Base-by-base conservation (phyloP, 2,888 invertebrate genomes). In the Carabus problematicus region DNA sequence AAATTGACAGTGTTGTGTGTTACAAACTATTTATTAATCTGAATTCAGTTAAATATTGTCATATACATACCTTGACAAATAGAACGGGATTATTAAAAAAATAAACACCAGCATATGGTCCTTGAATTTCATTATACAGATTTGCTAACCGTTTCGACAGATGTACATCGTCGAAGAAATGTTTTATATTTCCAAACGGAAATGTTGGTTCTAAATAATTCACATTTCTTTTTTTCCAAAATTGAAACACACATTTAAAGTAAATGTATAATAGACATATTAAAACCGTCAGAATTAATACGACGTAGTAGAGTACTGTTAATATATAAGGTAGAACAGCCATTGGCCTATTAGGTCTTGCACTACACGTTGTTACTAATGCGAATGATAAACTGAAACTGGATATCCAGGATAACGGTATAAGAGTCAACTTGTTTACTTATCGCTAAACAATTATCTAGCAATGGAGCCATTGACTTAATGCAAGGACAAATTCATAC, bases 41-140 rank as follows among this genome's bases (percentile, higher is more conserved):
- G 2, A 29, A 29, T 29, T 29, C 6, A 6, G 29, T 84, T 74
- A 89, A 78, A 72, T 87, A 87, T 0, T 81, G 71, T 7, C 89
- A 82, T 14, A 16, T 40, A 64, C 64, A 43, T 70, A 68, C 70
- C 45, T 71, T 71, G 12, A 71, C 41, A 8, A 71, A 43, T 14
- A 71, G 11, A 4, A 56, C 63, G 18, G 71, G 71, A 39, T 63
- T 43, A 45, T 64, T 56, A 9, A 71, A 16, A 45, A 68, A 59
- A 60, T 69, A 71, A 1, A 71, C 45, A 8, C 71, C 71, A 3
- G 63, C 63, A 58, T 42, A 64, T 2, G 63, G 47, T 1, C 47
- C 60, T 52, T 68, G 59, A 40, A 59, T 66, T 49, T 66, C 39
- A 18, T 59, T 18, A 16, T 66, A 47, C n/a, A 66, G 11, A 1